Evolutionary conservation across 1,140 invertebrate genomes (phyloP).

Genomic region (Leptoteleia sp.): DNA sequence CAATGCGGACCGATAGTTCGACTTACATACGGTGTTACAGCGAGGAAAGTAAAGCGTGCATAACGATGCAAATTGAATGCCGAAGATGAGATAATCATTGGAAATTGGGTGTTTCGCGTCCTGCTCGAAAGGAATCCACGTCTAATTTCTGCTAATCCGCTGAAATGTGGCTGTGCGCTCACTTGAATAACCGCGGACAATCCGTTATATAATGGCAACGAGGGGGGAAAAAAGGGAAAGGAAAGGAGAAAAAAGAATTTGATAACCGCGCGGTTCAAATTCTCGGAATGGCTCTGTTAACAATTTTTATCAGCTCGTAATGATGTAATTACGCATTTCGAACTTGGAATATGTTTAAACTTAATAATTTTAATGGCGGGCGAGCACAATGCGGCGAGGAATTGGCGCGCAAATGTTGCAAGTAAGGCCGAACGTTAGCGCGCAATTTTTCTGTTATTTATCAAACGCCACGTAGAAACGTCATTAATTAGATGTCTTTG

Average conservation of each 20-base stretch:
- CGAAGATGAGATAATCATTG: slow-evolving; percentile 53
- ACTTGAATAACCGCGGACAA: slow-evolving; percentile 34
- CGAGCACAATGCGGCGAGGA: slow-evolving; percentile 26
- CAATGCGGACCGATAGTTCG: slow-evolving; percentile 38
- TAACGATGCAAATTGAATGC: slow-evolving; percentile 48
- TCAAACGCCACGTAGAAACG: slow-evolving; percentile 30
- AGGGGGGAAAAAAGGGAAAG: neutral
- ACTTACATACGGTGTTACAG: slow-evolving; percentile 22
- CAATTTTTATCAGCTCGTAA: too few species aligned
- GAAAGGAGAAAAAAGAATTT: slow-evolving; percentile 2
- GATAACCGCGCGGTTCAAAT: slow-evolving; percentile 14
- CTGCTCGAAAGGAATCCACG: slow-evolving; percentile 14
- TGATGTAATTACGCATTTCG: too few species aligned
- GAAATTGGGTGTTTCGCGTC: slow-evolving; percentile 31
- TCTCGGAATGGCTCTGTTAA: too few species aligned
- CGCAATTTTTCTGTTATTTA: slow-evolving; percentile 42
- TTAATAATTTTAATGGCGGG: slow-evolving; percentile 38
- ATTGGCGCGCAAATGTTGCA: slow-evolving; percentile 42
- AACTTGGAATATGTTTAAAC: too few species aligned
- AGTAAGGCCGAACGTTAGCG: slow-evolving; percentile 12
- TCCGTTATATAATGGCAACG: slow-evolving; percentile 26
- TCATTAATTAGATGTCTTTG: slow-evolving; percentile 47
- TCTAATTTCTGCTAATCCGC: slow-evolving; percentile 46
- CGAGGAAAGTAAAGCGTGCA: slow-evolving; percentile 52
- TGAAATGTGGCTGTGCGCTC: slow-evolving; percentile 1